Base-by-base conservation (phyloP, 2,113 vertebrate genomes). In the Fregetta grallaria region DNA sequence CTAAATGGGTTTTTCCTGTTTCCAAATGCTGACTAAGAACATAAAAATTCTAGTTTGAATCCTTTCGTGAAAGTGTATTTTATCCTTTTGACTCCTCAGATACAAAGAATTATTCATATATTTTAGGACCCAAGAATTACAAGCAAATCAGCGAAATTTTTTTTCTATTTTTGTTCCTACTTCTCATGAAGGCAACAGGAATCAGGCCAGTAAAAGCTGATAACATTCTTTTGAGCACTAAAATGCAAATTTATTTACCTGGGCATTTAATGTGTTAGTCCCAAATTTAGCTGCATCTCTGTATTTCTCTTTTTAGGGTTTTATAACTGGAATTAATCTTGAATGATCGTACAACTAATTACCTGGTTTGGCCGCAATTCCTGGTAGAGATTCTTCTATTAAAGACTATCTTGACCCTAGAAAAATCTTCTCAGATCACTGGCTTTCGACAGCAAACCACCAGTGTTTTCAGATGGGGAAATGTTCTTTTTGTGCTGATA, bases 1-100 rank as follows among this genome's bases (percentile, higher is more conserved):
- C 53, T 92, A 96, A 95, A 84, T 19, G 61, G 2, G 0, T 53
- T 92, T 93, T 90, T 83, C 29, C 49, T 45, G 58, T 91, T 85
- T 93, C 71, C 55, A 42, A 71, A 80, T 70, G 53, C 73, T 96
- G 80, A 92, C 11, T 56, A 95, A 97, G 76, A 45, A 74, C 53
- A 83, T 90, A 96, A 86, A 59, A 80, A 95, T 67, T 84, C 23
- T 53, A 95, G 32, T 77, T 90, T 88, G 49, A 30, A 85, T 91
- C 90, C 85, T 93, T 92, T 84, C 62, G 84, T 75, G 23, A 97
- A 81, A 77, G 38, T 50, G 7, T 91, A 61, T 90, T 56, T 96
- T 72, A 87, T 22, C 36, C 36, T 94, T 95, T 70, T 82, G 40
- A 85, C 79, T 65, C 47, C 67, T 52, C 42, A 85, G n/a, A 85